phyloP scores from a whole-genome alignment of 1,140 invertebrate species.

The Eupristina koningsbergeri region DNA sequence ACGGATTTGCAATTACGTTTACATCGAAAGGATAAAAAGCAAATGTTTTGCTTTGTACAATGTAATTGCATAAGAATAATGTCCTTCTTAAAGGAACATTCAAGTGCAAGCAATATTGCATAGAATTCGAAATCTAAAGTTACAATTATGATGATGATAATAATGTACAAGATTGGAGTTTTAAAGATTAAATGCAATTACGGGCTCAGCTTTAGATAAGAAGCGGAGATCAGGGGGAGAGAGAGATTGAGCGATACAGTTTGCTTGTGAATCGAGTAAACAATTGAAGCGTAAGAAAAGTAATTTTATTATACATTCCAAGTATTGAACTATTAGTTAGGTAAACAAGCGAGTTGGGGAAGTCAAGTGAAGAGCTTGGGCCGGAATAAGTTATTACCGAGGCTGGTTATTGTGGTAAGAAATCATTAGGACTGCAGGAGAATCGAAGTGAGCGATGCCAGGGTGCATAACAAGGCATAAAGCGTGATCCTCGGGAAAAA shows the following conservation, averaged over 20 bases:
- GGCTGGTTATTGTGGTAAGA: background rate
- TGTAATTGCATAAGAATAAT: too few species aligned
- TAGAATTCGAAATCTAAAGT: background rate
- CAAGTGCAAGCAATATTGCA: too few species aligned
- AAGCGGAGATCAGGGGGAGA: background rate
- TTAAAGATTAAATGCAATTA: background rate
- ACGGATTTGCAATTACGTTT: background rate
- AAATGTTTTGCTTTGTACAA: too few species aligned
- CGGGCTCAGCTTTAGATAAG: background rate
- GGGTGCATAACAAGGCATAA: too few species aligned
- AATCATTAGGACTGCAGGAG: background rate
- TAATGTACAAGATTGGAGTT: background rate
- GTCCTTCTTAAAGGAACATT: too few species aligned
- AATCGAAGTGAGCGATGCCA: too few species aligned
- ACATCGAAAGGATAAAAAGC: background rate
- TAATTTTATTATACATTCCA: conserved; percentile 15
- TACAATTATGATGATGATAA: background rate
- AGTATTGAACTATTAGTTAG: background rate
- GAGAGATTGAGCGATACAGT: background rate
- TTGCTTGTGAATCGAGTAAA: background rate
- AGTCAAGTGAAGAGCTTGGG: background rate
- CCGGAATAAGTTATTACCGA: background rate
- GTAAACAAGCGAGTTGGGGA: background rate
- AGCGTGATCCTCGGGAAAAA: background rate
- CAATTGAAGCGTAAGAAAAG: background rate